Evolutionary conservation across 2,113 vertebrate species (phyloP).

Genomic region (Xenopus borealis): DNA sequence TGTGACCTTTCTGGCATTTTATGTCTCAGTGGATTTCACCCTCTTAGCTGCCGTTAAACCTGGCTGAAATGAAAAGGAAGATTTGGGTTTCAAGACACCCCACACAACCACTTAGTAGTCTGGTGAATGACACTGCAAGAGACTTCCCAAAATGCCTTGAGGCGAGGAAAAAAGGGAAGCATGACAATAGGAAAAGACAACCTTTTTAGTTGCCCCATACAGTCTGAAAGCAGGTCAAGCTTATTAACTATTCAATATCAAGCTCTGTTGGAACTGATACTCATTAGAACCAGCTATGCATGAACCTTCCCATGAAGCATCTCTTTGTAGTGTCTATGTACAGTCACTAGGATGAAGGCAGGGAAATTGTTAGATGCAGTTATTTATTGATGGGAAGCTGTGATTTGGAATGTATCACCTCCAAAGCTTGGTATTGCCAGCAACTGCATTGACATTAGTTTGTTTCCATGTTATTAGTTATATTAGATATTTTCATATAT

Average conservation of each 20-base stretch:
- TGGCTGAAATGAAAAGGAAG: constrained; percentile 62
- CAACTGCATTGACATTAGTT: background rate
- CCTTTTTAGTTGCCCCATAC: constrained; percentile 48
- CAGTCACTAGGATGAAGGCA: background rate
- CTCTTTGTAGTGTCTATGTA: constrained; percentile 8
- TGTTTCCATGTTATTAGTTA: background rate
- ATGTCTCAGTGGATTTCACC: constrained; percentile 45
- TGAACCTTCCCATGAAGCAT: constrained; percentile 33
- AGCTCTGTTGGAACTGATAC: constrained; percentile 38
- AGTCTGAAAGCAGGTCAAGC: constrained; percentile 39
- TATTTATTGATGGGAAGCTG: constrained; percentile 2
- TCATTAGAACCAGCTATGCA: constrained; percentile 39
- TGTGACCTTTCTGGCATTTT: constrained; percentile 41
- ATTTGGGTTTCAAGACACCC: constrained; percentile 52
- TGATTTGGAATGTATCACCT: background rate
- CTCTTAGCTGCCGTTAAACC: constrained; percentile 60
- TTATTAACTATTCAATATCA: constrained; percentile 48
- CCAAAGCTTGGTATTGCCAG: background rate
- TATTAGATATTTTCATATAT: background rate
- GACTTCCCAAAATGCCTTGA: constrained; percentile 47
- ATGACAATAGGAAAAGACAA: constrained; percentile 48
- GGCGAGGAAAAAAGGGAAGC: constrained; percentile 47
- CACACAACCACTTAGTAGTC: constrained; percentile 54
- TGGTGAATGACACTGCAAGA: constrained; percentile 52
- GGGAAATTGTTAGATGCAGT: constrained; percentile 14